Percentiles rank a stretch among this genome's conserved stretches.
phyloP scores from a whole-genome alignment of 2,113 vertebrate genomes.

The Arenaria interpres region DNA sequence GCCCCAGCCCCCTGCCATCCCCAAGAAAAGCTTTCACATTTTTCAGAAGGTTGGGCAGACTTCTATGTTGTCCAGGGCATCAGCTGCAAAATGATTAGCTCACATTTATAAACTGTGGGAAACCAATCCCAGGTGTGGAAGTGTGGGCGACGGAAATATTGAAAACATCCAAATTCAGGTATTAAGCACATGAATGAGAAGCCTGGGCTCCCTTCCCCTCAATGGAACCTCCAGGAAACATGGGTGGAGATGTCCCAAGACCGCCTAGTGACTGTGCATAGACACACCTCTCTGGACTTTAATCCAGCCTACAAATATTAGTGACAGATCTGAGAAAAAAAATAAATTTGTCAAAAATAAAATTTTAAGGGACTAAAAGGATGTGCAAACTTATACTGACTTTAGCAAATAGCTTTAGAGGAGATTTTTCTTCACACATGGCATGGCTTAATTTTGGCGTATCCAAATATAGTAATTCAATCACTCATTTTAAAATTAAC shows the following conservation, averaged over 20 bases:
- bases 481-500: background rate
- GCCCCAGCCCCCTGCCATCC: fast-evolving
- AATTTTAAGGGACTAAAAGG: background rate
- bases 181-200: background rate
- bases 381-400: background rate
- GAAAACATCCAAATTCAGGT: background rate
- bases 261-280: background rate
- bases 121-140: fast-evolving
- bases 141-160: background rate
- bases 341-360: background rate
- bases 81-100: background rate
- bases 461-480: background rate
- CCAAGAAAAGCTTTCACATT: background rate
- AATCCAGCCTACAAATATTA: background rate
- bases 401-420: background rate
- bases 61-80: background rate
- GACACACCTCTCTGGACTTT: background rate
- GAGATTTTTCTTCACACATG: background rate
- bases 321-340: background rate
- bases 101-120: background rate
- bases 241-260: background rate
- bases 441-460: background rate
- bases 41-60: background rate
- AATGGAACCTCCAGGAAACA: background rate
- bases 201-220: background rate